Evolutionary conservation across 2,113 vertebrate genomes (phyloP).

Genomic region (Chloropsis cyanopogon): DNA sequence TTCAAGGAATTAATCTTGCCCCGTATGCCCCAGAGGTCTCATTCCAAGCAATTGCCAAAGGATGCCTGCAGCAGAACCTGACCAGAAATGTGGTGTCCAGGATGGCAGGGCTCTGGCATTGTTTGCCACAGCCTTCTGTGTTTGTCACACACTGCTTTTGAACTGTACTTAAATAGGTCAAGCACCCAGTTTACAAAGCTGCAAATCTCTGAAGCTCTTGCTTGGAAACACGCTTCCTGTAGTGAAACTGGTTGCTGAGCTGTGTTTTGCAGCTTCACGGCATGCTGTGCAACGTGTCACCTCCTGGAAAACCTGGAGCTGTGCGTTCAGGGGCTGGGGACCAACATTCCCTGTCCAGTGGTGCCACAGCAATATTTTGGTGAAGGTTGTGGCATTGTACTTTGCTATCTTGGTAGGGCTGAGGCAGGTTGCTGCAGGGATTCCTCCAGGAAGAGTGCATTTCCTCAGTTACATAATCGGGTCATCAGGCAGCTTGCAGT

Average conservation of each 20-base stretch:
- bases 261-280: neutral
- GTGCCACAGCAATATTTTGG: neutral
- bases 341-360: no score
- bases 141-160: neutral
- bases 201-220: neutral
- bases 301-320: neutral
- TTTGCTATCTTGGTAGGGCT: neutral
- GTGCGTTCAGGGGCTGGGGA: neutral
- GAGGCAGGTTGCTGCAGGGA: neutral
- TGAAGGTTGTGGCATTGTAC: neutral
- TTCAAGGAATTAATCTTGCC: neutral
- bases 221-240: neutral
- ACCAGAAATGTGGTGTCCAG: neutral
- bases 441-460: neutral
- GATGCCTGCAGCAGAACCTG: neutral
- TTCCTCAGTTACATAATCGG: neutral
- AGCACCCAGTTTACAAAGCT: neutral
- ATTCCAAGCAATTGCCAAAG: neutral
- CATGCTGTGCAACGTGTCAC: neutral
- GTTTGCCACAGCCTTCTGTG: neutral
- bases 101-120: neutral
- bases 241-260: neutral
- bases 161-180: neutral
- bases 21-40: neutral
- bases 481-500: neutral